Percentiles rank a stretch among this genome's conserved stretches.
Conservation (phyloP, 1,140 invertebrate genomes). For the Pseudoatta argentina region DNA sequence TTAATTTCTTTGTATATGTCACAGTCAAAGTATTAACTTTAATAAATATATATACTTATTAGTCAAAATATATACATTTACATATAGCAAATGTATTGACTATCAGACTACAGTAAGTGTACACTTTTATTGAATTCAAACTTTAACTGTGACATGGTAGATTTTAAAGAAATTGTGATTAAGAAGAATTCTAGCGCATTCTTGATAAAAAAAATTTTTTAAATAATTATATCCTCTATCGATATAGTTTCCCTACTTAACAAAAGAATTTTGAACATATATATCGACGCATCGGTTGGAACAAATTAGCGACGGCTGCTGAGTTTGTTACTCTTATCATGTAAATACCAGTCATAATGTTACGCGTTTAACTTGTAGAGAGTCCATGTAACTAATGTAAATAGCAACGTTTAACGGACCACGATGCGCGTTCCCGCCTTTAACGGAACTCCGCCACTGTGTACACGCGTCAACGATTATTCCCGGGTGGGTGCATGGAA, state of each 20-base stretch:
- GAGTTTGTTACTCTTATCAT: conserved; percentile 55
- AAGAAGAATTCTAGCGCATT: not conserved
- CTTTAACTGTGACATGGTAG: not conserved
- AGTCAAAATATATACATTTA: too few species aligned
- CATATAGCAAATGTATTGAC: too few species aligned
- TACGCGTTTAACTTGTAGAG: conserved; percentile 54
- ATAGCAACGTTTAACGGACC: conserved; percentile 53
- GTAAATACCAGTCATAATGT: conserved; percentile 55
- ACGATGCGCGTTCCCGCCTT: conserved; percentile 30
- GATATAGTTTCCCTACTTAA: not conserved
- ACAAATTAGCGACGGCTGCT: not conserved
- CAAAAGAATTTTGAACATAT: conserved; percentile 2
- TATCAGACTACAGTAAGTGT: too few species aligned
- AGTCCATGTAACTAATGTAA: conserved; percentile 58
- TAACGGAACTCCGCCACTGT: conserved; percentile 57
- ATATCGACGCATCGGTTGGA: conserved; percentile 4
- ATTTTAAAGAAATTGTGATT: not conserved
- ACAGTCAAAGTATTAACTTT: too few species aligned
- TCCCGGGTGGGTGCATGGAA: conserved; percentile 29
- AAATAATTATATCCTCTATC: not conserved
- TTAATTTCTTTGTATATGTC: not conserved
- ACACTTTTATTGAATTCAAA: too few species aligned
- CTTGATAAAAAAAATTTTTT: not conserved
- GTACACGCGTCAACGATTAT: conserved; percentile 52
- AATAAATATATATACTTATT: too few species aligned